These are phyloP conservation scores for Apamea crenata DNA, from an alignment of 2,888 invertebrate genomes.

Conservation along the genomic window DNA sequence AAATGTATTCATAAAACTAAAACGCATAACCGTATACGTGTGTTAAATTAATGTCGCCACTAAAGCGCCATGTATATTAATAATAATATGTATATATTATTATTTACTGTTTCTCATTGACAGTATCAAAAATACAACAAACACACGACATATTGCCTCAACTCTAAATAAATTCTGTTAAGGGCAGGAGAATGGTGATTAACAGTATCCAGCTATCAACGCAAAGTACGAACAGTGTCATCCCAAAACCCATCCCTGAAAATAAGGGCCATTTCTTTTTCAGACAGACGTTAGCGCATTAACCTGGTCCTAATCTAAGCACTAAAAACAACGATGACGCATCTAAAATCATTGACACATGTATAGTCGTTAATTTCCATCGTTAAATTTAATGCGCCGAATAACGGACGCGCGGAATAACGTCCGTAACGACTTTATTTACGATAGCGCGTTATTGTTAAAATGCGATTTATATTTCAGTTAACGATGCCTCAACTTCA, in stretches of 20 bases:
- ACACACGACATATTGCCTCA: no score
- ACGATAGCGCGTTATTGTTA: constrained; percentile 53
- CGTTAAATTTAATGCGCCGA: constrained; percentile 64
- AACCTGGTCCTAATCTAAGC: constrained; percentile 23
- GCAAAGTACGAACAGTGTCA: neutral
- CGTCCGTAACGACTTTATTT: constrained; percentile 56
- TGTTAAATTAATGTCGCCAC: no score
- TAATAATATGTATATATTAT: no score
- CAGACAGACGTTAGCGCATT: neutral
- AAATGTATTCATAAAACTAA: no score
- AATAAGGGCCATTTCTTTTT: neutral
- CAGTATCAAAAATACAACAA: neutral
- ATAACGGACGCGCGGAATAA: constrained; percentile 37
- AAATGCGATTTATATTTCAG: constrained; percentile 52
- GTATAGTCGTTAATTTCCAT: constrained; percentile 64
- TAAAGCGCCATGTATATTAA: no score
- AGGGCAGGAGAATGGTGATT: neutral
- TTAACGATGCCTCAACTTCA: constrained; percentile 49
- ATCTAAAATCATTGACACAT: constrained; percentile 65
- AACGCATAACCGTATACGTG: no score
- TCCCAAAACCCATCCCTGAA: neutral
- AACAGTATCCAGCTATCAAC: neutral
- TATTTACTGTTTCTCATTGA: neutral
- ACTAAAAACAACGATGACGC: constrained; percentile 58
- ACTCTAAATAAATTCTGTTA: no score